phyloP scores from a whole-genome alignment of 1,140 invertebrate species.

The Portunus trituberculatus region DNA sequence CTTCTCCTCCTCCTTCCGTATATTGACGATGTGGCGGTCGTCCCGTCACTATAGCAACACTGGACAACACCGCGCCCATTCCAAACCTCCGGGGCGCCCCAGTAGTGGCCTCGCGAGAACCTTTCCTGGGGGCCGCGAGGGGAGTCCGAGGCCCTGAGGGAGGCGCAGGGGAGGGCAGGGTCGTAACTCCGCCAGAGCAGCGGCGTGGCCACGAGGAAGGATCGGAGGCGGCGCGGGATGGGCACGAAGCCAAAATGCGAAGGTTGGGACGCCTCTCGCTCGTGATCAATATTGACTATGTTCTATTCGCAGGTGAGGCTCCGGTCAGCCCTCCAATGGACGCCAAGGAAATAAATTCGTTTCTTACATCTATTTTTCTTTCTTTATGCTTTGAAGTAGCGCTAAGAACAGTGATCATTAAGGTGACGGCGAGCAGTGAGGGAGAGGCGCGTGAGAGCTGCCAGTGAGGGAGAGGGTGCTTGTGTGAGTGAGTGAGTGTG shows the following conservation, averaged over 20 bases:
- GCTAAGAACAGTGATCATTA: conserved; percentile 9
- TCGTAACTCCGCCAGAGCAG: neutral
- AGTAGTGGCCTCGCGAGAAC: neutral
- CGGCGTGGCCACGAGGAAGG: neutral
- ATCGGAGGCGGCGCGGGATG: neutral
- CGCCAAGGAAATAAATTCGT: conserved; percentile 29
- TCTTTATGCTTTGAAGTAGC: neutral
- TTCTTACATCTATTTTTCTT: conserved; percentile 14
- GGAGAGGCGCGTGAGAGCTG: neutral
- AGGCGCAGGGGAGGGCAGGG: neutral
- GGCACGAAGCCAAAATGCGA: conserved; percentile 15
- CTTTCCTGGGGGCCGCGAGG: neutral
- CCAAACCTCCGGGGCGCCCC: neutral
- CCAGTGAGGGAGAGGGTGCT: neutral
- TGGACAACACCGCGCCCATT: conserved; percentile 58
- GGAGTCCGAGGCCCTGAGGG: no score
- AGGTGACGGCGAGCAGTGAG: neutral
- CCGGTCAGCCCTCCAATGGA: conserved; percentile 65
- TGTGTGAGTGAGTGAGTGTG: neutral
- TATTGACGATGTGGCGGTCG: conserved; percentile 64
- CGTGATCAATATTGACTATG: conserved; percentile 74
- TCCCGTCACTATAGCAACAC: conserved; percentile 73
- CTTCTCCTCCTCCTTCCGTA: conserved; percentile 50
- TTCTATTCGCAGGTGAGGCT: conserved; percentile 64
- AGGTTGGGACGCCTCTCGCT: conserved; percentile 46